Base-by-base conservation (phyloP, 92 coral and sea anemone species). In the Siderastrea siderea region DNA sequence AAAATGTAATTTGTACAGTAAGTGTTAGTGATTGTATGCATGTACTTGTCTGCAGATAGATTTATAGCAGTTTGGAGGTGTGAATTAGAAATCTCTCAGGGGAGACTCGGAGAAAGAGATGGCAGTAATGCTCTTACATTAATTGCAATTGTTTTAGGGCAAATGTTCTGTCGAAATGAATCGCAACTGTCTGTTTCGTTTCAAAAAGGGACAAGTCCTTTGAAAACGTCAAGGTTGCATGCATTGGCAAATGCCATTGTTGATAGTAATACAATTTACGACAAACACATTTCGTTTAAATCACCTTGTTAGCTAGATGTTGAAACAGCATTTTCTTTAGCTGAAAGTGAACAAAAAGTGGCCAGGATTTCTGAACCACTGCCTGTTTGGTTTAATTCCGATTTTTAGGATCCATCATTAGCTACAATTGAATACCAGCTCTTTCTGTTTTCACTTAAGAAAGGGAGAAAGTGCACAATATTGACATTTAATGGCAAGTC, bases 61-160 rank as follows among this genome's bases (percentile, higher is more conserved):
- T 26, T 26, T 26, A 52, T 75, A 75, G 14, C 16, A 51, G 74
- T 86, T 14, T 86, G 90, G 90, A 86, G 81, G 47, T 72, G 80
- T 26, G 61, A 74, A 52, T 53, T 62, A 47, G 54, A 86, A 63
- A 43, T 77, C 13, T 76, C 68, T 63, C 90, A 86, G 50, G 84
- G 77, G 53, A 49, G 52, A 6, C 66, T 86, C 45, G 90, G 63
- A 76, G 77, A 71, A 48, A 70, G 77, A 26, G 81, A 86, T 53
- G 90, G 90, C 3, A 86, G 90, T 47, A 77, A 67, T 77, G 76
- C 90, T 7, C 78, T 84, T 59, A 78, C 76, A 9, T 51, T 86
- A 15, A 86, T 77, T 5, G 90, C 90, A 16, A 61, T 86, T 46
- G 11, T 86, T 45, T 64, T 77, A 44, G 84, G 74, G 17, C 62